A percentile compares a stretch with the other conserved stretches of the same genome.
Evolutionary conservation across 1,140 invertebrate species (phyloP).

Genomic region (Campoletis sonorensis): DNA sequence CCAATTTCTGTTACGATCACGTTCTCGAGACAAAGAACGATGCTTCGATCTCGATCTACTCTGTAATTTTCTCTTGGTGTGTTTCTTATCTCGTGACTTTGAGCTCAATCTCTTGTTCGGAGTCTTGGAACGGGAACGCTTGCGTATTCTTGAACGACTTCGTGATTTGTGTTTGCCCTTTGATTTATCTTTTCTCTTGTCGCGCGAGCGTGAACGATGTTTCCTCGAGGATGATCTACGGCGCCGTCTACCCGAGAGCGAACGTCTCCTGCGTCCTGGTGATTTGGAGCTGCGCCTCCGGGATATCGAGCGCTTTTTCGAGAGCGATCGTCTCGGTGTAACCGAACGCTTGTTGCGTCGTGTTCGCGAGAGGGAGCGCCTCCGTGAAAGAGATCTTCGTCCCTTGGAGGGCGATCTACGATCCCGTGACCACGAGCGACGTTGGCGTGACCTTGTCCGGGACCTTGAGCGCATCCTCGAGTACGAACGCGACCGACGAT

Average conservation of each 20-base stretch:
- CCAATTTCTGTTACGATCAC: conserved; percentile 67
- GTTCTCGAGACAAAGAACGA: conserved; percentile 64
- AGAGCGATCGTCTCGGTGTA: conserved; percentile 61
- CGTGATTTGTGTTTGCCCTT: conserved; percentile 69
- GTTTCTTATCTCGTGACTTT: conserved; percentile 68
- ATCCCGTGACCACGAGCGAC: conserved; percentile 55
- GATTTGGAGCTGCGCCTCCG: conserved; percentile 66
- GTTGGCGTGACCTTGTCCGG: conserved; percentile 59
- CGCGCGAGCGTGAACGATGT: conserved; percentile 57
- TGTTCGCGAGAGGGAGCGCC: conserved; percentile 64
- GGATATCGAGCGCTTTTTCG: conserved; percentile 60
- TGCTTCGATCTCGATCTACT: conserved; percentile 68
- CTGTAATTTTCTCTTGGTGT: conserved; percentile 61
- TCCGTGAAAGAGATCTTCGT: conserved; percentile 50
- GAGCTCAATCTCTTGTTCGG: conserved; percentile 55
- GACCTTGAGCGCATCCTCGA: conserved; percentile 69
- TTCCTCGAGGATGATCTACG: conserved; percentile 57
- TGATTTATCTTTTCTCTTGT: conserved; percentile 70
- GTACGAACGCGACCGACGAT: conserved; percentile 68
- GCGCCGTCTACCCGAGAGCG: conserved; percentile 61
- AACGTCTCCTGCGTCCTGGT: conserved; percentile 54
- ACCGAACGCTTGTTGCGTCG: conserved; percentile 58
- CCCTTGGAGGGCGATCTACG: conserved; percentile 32
- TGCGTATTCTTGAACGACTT: conserved; percentile 62
- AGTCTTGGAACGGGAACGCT: conserved; percentile 66